Base-by-base conservation (phyloP, 2,888 invertebrate genomes). In the Lycaena phlaeas region DNA sequence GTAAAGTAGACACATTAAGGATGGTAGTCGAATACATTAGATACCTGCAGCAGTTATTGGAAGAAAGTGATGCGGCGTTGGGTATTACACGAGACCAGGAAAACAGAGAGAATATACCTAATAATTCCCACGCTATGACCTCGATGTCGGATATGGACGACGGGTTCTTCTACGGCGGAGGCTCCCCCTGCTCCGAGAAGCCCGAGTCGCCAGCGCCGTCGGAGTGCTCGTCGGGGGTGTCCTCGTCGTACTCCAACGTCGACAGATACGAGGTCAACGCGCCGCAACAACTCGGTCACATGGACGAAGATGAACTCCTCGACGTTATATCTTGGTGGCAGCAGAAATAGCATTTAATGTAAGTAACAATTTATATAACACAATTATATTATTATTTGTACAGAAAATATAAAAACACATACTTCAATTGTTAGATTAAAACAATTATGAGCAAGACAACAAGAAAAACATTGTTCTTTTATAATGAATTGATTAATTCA, bases 1-100 rank as follows among this genome's bases (percentile, higher is more conserved):
- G 93, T 59, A 95, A 95, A 84, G 95, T 95, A 22, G 96, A 96
- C 68, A 96, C 96, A 0, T 76, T 96, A 15, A 86, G 93, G 49
- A 90, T 95, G 81, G 96, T 96, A 0, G 95, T 96, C 1, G 95
- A 96, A 67, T 96, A 96, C 64, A 96, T 96, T 49, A 87, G 93
- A 47, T 92, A 93, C 53, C 82, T 96, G 18, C 91, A 96, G 62
- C 90, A 91, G 57, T 78, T 95, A 49, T 81, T 96, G 31, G 91
- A 91, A 4, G 91, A 92, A 44, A 89, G 90, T 55, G 91, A 92
- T 48, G 88, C 88, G 5, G 86, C 87, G 27, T 68, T 86, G 49
- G 79, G 86, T 1, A 85, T 82, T 11, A 75, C 72, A 6, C 63
- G 79, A 6, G 77, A 78, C 57, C 68, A 77, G 48, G 72, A 84